These are phyloP conservation scores for Rhagonycha fulva DNA, from an alignment of 2,888 invertebrate genomes.

Conservation along the genomic window DNA sequence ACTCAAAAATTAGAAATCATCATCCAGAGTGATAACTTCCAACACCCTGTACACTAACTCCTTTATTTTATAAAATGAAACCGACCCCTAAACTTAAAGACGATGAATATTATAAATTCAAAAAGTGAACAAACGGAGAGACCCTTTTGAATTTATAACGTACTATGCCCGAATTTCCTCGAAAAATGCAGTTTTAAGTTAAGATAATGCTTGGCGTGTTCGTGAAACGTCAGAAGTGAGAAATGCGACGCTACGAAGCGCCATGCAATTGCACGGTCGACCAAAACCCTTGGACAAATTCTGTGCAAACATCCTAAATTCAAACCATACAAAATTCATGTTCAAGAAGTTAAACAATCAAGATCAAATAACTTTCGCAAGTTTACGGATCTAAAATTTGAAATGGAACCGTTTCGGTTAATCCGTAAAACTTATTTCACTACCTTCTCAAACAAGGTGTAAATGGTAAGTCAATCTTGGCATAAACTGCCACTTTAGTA, in stretches of 20 bases:
- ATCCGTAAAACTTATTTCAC: too few relatives aligned
- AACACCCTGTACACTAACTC: neutral
- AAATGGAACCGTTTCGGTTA: too few relatives aligned
- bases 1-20: neutral
- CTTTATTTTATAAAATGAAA: neutral
- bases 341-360: neutral
- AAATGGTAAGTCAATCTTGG: too few relatives aligned
- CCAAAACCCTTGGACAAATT: neutral
- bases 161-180: neutral
- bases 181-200: neutral
- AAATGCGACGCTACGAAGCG: neutral
- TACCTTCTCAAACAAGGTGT: too few relatives aligned
- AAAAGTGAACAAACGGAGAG: neutral
- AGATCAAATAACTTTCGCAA: neutral
- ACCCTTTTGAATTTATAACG: neutral
- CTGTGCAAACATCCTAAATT: neutral
- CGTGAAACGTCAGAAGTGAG: neutral
- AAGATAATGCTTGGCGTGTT: neutral
- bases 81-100: neutral
- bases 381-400: neutral
- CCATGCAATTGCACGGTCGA: neutral
- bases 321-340: neutral
- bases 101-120: neutral
- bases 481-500: too few relatives aligned
- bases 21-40: neutral